Evolutionary conservation across 2,888 invertebrate genomes (phyloP).

Genomic region (Caenorhabditis sp.): DNA sequence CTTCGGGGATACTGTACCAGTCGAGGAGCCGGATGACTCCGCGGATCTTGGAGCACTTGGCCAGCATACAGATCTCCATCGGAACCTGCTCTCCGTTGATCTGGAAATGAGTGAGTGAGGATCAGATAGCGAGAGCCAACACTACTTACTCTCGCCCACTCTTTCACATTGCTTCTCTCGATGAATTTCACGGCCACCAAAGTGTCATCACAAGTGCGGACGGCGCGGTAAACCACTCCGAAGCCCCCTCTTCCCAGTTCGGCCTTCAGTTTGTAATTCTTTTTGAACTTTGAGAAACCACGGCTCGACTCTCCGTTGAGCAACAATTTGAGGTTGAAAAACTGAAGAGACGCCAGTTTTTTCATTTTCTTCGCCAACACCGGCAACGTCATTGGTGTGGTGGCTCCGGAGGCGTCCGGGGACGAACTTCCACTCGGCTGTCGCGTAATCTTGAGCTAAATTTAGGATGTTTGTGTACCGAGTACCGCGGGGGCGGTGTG

Average conservation of each 20-base stretch:
- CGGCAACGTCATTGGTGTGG: constrained; percentile 64
- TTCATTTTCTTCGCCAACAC: constrained; percentile 68
- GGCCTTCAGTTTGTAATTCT: constrained; percentile 72
- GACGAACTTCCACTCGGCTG: constrained; percentile 30
- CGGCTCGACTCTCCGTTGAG: constrained; percentile 71
- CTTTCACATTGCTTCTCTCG: constrained; percentile 73
- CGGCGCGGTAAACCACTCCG: constrained; percentile 67
- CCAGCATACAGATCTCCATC: constrained; percentile 77
- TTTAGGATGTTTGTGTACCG: no score
- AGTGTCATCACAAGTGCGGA: constrained; percentile 67
- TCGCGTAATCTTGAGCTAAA: constrained; percentile 49
- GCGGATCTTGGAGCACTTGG: constrained; percentile 68
- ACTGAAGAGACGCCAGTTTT: constrained; percentile 61
- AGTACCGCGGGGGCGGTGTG: neutral
- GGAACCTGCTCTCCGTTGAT: constrained; percentile 77
- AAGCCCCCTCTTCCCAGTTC: constrained; percentile 76
- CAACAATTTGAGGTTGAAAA: constrained; percentile 66
- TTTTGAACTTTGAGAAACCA: constrained; percentile 77
- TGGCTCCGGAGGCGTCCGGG: constrained; percentile 37
- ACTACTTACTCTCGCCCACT: constrained; percentile 70
- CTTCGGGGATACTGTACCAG: constrained; percentile 78
- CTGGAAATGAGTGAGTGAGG: constrained; percentile 32
- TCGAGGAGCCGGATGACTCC: constrained; percentile 76
- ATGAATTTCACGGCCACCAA: constrained; percentile 78
- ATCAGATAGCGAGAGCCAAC: neutral